Conservation (phyloP, 2,888 invertebrate genomes). For the Caenorhabditis sp. region DNA sequence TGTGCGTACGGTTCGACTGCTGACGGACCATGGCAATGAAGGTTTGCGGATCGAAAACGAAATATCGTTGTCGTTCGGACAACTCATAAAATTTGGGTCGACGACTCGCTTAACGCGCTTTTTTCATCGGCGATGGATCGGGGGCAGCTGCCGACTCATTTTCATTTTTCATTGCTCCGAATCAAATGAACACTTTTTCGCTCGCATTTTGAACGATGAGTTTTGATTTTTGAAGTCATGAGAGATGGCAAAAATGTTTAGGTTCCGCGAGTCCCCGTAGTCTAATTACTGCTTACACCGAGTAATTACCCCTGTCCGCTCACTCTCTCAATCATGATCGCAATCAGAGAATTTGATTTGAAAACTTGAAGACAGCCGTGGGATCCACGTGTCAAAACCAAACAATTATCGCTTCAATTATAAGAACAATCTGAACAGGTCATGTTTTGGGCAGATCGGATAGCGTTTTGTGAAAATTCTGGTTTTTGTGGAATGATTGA, state of each 20-base stretch:
- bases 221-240: too few species aligned
- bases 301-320: background rate
- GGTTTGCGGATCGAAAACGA: background rate
- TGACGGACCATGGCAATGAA: too few species aligned
- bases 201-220: too few species aligned
- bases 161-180: too few species aligned
- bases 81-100: background rate
- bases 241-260: too few species aligned
- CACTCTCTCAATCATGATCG: slow-evolving; percentile 9
- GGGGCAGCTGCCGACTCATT: too few species aligned
- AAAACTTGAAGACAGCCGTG: slow-evolving; percentile 21
- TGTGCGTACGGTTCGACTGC: slow-evolving; percentile 13
- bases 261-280: background rate
- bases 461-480: background rate
- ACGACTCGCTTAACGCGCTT: too few species aligned
- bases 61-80: background rate
- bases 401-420: slow-evolving; percentile 12
- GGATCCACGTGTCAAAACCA: background rate
- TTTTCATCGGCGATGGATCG: too few species aligned
- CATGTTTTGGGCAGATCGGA: background rate
- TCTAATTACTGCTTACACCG: background rate
- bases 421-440: background rate
- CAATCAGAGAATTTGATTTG: slow-evolving; percentile 7
- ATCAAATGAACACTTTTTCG: too few species aligned
- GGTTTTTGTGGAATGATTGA: too few species aligned